A percentile compares a stretch with the other conserved stretches of the same genome.
These are phyloP conservation scores for Hololepta plana DNA, from an alignment of 2,888 invertebrate species.

Conservation along the genomic window DNA sequence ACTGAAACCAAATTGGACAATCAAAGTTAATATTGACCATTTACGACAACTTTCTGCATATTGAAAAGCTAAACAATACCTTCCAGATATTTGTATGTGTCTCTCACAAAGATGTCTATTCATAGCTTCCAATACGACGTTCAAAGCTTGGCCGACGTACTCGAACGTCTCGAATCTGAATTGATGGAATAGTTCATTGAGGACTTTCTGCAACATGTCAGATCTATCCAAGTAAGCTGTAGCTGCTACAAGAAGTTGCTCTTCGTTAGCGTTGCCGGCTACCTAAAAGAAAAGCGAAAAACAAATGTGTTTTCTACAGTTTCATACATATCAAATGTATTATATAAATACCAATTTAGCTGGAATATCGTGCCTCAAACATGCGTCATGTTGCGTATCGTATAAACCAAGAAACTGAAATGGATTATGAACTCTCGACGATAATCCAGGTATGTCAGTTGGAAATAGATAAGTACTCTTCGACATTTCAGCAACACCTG, in stretches of 20 bases:
- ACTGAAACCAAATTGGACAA: too few species aligned
- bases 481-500: slow-evolving; percentile 44
- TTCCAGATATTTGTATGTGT: slow-evolving; percentile 84
- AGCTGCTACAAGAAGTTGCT: slow-evolving; percentile 76
- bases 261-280: slow-evolving; percentile 80
- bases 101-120: slow-evolving; percentile 68
- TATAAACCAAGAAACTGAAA: slow-evolving; percentile 85
- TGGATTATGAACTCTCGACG: slow-evolving; percentile 52
- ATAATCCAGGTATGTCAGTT: slow-evolving; percentile 80
- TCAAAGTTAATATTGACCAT: too few species aligned
- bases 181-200: slow-evolving; percentile 80
- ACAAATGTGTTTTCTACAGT: slow-evolving; percentile 6
- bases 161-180: slow-evolving; percentile 70
- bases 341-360: slow-evolving; percentile 73
- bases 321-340: slow-evolving; percentile 1
- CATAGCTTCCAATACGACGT: slow-evolving; percentile 79
- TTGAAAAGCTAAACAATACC: slow-evolving; percentile 39
- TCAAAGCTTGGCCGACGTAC: slow-evolving; percentile 54
- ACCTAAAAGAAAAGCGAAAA: slow-evolving; percentile 35
- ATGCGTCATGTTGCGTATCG: slow-evolving; percentile 77
- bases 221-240: slow-evolving; percentile 70
- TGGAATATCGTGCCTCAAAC: slow-evolving; percentile 79
- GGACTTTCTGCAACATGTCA: slow-evolving; percentile 61
- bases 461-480: slow-evolving; percentile 26
- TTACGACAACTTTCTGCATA: slow-evolving; percentile 1